A percentile compares a stretch with the other conserved stretches of the same genome.
Evolutionary conservation across 2,113 vertebrate genomes (phyloP).

Genomic region (Ramphastos sulfuratus): DNA sequence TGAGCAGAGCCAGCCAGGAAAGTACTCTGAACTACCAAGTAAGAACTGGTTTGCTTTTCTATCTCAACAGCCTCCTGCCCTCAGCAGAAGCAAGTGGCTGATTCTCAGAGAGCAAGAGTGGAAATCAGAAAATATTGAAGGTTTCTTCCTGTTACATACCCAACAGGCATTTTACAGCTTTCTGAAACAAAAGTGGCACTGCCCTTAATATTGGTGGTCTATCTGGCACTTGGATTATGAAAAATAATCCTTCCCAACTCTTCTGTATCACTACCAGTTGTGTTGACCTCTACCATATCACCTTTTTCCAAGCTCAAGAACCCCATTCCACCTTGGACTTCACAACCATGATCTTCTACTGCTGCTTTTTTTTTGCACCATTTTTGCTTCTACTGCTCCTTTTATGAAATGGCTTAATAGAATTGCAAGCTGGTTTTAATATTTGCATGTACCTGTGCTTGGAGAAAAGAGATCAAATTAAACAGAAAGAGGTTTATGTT

Average conservation of each 20-base stretch:
- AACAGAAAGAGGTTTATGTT: background rate
- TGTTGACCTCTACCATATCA: background rate
- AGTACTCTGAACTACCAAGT: background rate
- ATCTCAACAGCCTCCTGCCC: background rate
- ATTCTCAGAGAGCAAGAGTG: background rate
- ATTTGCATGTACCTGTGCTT: background rate
- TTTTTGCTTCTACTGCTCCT: background rate
- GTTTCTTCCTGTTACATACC: background rate
- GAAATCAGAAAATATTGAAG: background rate
- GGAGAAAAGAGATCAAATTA: background rate
- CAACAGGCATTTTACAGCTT: background rate
- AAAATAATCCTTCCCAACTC: background rate
- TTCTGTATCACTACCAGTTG: background rate
- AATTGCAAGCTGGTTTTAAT: background rate
- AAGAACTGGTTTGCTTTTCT: background rate
- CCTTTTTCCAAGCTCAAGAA: background rate
- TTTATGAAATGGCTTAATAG: background rate
- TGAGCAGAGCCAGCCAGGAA: background rate
- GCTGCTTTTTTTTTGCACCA: background rate
- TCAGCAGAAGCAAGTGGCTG: background rate
- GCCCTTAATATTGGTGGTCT: background rate
- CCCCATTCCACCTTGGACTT: background rate
- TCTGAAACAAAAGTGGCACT: background rate
- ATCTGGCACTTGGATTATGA: background rate
- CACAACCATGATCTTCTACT: background rate